Conservation (phyloP, 2,113 vertebrate species). For the Speoplatyrhinus poulsoni region DNA sequence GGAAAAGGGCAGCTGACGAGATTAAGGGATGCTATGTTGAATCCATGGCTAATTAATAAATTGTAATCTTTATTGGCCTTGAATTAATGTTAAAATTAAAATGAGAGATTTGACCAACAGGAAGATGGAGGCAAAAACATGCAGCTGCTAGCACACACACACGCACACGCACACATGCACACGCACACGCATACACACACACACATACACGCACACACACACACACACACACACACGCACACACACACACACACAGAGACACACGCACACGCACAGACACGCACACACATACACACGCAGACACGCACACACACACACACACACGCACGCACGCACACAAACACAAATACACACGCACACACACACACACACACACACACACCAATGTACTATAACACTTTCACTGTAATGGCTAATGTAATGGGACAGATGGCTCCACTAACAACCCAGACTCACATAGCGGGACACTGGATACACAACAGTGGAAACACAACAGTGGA, state of each 20-base stretch:
- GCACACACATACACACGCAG: conserved; percentile 1
- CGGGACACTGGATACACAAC: conserved; percentile 1
- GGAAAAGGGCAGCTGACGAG: too few relatives aligned
- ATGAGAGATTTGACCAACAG: too few relatives aligned
- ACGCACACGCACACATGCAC: not conserved
- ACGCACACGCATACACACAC: conserved; percentile 3
- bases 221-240: not conserved
- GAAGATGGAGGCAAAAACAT: too few relatives aligned
- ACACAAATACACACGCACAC: not conserved
- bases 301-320: too few relatives aligned
- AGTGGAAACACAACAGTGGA: not conserved
- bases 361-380: not conserved
- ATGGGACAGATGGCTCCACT: conserved; percentile 16
- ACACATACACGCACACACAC: too few relatives aligned
- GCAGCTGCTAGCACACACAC: not conserved
- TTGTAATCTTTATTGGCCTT: too few relatives aligned
- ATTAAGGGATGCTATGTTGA: too few relatives aligned
- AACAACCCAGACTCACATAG: conserved; percentile 2
- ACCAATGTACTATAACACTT: not conserved
- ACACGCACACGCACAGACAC: conserved; percentile 21
- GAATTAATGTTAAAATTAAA: not conserved
- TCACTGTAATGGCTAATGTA: conserved; percentile 14
- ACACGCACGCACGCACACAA: not conserved
- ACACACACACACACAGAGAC: not conserved
- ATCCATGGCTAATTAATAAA: too few relatives aligned